Conservation (phyloP, 2,888 invertebrate genomes). For the Rotaria sp. region DNA sequence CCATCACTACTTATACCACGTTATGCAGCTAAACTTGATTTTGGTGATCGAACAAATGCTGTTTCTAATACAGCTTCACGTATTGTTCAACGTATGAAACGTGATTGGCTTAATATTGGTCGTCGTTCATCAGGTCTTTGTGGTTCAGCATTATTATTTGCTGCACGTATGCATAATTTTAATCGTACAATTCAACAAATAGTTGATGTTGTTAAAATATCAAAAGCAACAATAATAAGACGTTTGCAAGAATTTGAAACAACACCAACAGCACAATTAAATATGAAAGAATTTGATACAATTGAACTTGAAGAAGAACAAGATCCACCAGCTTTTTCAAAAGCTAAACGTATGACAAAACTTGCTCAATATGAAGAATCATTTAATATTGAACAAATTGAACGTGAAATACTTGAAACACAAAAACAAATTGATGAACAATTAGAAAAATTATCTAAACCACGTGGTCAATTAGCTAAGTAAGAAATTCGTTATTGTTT, state of each 20-base stretch:
- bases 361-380: slow-evolving; percentile 39
- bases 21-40: slow-evolving; percentile 83
- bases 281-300: slow-evolving; percentile 76
- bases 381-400: slow-evolving; percentile 36
- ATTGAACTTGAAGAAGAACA: slow-evolving; percentile 41
- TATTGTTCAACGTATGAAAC: slow-evolving; percentile 90
- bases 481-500: not conserved
- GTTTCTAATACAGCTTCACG: slow-evolving; percentile 88
- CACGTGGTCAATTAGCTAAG: slow-evolving; percentile 37
- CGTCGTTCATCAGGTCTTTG: slow-evolving; percentile 90
- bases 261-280: slow-evolving; percentile 86
- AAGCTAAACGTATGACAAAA: slow-evolving; percentile 35
- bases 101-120: slow-evolving; percentile 92
- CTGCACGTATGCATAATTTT: slow-evolving; percentile 84
- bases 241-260: slow-evolving; percentile 82
- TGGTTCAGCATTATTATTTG: slow-evolving; percentile 89
- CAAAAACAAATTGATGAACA: slow-evolving; percentile 40
- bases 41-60: slow-evolving; percentile 83
- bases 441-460: slow-evolving; percentile 35
- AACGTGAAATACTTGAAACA: slow-evolving; percentile 36
- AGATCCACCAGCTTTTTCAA: slow-evolving; percentile 38
- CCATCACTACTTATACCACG: slow-evolving; percentile 89
- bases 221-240: slow-evolving; percentile 83
- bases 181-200: slow-evolving; percentile 76
- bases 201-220: slow-evolving; percentile 86